phyloP scores from a whole-genome alignment of 2,113 vertebrate genomes.

The Anarhynchus alexandrinus region DNA sequence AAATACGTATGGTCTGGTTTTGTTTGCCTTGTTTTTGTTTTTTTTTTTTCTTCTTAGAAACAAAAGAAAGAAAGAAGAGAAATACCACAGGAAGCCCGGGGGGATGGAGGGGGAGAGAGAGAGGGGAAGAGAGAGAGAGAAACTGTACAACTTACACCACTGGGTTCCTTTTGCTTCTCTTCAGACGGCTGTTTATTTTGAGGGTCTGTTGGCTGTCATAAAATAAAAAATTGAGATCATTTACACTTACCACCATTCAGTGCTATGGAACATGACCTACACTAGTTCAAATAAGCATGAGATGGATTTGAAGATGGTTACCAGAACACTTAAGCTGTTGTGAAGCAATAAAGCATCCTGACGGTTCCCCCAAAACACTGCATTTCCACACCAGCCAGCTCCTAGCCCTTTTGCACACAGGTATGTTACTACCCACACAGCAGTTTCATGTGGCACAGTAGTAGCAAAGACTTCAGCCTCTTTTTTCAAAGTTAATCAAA shows the following conservation, averaged over 20 bases:
- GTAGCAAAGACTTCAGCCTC: background rate
- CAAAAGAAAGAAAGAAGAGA: background rate
- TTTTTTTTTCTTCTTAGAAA: background rate
- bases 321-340: background rate
- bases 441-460: background rate
- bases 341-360: background rate
- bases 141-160: slow-evolving; percentile 29
- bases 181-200: slow-evolving; percentile 25
- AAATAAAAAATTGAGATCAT: background rate
- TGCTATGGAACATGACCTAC: rapidly evolving
- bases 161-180: slow-evolving; percentile 48
- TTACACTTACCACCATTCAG: background rate
- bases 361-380: too few species aligned
- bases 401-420: too few species aligned
- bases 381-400: background rate
- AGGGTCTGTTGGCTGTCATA: slow-evolving; percentile 36
- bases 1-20: background rate
- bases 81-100: background rate
- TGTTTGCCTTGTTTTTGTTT: background rate
- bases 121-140: background rate
- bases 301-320: background rate
- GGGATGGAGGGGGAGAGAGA: background rate
- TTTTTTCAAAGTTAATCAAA: background rate
- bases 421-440: too few species aligned
- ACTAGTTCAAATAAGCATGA: background rate